Base-by-base conservation (phyloP, 2,113 vertebrate genomes). In the Gavia stellata region DNA sequence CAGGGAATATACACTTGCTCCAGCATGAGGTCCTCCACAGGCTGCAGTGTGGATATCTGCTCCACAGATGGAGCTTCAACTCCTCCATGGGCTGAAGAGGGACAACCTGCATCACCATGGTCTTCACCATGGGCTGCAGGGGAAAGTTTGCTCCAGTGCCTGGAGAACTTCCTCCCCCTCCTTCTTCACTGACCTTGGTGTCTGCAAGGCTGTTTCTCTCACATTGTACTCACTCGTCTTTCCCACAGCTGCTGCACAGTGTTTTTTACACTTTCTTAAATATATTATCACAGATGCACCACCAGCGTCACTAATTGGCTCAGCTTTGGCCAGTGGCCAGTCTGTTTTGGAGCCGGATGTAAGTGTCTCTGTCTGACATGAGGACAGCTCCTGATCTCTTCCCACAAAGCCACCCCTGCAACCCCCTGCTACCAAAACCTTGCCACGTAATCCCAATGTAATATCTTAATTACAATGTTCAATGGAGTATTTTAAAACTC, bases 261-360 rank as follows among this genome's bases (percentile, higher is more conserved):
- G 28, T 1, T 62, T 79, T 83, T 52, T 63, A 42, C 7, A 4
- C 24, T 10, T 63, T 68, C 17, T 50, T 72, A 31, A 45, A 17
- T 20, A 21, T 10, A 2, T 4, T 38, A 7, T 38, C n/a, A 10
- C 9, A 63, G 12, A n/a, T 28, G 10, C 42, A 66, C 12, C 12
- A 31, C 23, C 38, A 34, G 23, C 19, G 15, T 67, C 0, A 0
- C 20, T 56, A n/a, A 12, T 6, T 67, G 45, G 28, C 20, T 38
- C 45, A 26, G 8, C 21, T 49, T 77, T 56, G 77, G 33, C 15
- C 28, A 18, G 66, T 38, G 24, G 17, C 4, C 33, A 17, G 7
- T 18, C 42, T 62, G 1, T 58, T 79, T 68, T 36, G 34, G 25
- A 88, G 59, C 4, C 14, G 12, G 11, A 17, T 26, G 16, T 21